Base-by-base conservation (phyloP, 2,888 invertebrate species). In the Griposia aprilina region DNA sequence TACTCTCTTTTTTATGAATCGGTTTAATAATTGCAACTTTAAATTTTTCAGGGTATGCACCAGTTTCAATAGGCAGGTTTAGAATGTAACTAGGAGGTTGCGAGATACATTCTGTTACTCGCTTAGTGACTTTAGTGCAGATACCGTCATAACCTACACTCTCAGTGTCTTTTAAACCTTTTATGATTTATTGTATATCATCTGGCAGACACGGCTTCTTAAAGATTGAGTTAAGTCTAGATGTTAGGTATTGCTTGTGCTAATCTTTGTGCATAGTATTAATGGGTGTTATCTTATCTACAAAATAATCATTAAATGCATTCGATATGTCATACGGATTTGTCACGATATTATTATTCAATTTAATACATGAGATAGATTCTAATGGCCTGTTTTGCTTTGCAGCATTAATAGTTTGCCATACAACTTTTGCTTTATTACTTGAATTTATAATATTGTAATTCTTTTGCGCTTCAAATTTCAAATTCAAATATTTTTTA, bases 1-100 rank as follows among this genome's bases (percentile, higher is more conserved):
- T 66, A 41, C 63, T 41, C 41, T 65, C 63, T 63, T 41, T 65
- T 65, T 65, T 65, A 23, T 65, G 63, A 15, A 65, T n/a, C 63
- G 63, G n/a, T 65, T 65, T 65, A 41, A 65, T 65, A 41, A 65
- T 65, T 41, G 41, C 26, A 30, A 60, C 26, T 36, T 36, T 2
- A 36, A 36, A 36, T 36, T 30, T 60, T 60, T 60, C 30, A 17
- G 60, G 45, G 57, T 57, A 57, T n/a, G n/a, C 3, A 57, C n/a
- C 57, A 11, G n/a, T n/a, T 57, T 57, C 57, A 57, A 50, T 50
- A 36, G 30, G 3, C 30, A 36, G 30, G 30, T 36, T 36, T 36
- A 36, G 30, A 3, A 36, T 36, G 30, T 57, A 57, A n/a, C 55
- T 57, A 5, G n/a, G n/a, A 13, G 55, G 55, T 57, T 36, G 30